Evolutionary conservation across 2,113 vertebrate genomes (phyloP).

Genomic region (Scomber japonicus): DNA sequence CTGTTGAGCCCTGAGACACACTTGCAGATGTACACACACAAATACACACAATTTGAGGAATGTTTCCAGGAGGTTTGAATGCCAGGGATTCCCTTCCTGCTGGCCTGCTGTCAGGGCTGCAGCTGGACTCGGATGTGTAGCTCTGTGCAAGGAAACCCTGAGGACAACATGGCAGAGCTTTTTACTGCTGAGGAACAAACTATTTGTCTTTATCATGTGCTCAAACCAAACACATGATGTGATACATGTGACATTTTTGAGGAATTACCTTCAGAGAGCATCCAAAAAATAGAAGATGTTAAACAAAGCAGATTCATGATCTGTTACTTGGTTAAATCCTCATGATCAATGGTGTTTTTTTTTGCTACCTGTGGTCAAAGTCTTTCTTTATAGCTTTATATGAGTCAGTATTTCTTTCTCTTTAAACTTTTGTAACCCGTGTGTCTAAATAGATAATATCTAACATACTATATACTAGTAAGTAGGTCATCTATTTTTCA

Average conservation of each 20-base stretch:
- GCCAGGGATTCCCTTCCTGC: slow-evolving; percentile 76
- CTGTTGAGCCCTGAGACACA: slow-evolving; percentile 44
- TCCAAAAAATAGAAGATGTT: slow-evolving; percentile 12
- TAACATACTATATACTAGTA: slow-evolving; percentile 21
- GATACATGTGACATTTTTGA: slow-evolving; percentile 12
- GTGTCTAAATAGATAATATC: slow-evolving; percentile 3
- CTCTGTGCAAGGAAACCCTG: slow-evolving; percentile 40
- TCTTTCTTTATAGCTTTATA: background rate
- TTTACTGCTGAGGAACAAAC: slow-evolving; percentile 36
- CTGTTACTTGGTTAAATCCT: background rate
- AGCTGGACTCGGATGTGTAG: slow-evolving; percentile 67
- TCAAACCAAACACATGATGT: slow-evolving; percentile 26
- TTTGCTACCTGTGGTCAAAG: background rate
- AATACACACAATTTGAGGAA: slow-evolving; percentile 67
- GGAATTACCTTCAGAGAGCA: background rate
- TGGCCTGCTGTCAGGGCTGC: slow-evolving; percentile 67
- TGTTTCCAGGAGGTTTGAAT: slow-evolving; percentile 71
- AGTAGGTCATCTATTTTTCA: slow-evolving; percentile 33
- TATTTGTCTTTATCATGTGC: slow-evolving; percentile 37
- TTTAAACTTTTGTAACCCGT: background rate
- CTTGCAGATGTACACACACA: slow-evolving; percentile 46
- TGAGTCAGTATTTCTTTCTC: background rate
- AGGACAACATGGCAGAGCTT: slow-evolving; percentile 46
- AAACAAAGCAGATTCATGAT: slow-evolving; percentile 12
- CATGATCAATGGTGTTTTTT: background rate